Evolutionary conservation across 2,113 vertebrate genomes (phyloP).

Genomic region (Pituophis catenifer): DNA sequence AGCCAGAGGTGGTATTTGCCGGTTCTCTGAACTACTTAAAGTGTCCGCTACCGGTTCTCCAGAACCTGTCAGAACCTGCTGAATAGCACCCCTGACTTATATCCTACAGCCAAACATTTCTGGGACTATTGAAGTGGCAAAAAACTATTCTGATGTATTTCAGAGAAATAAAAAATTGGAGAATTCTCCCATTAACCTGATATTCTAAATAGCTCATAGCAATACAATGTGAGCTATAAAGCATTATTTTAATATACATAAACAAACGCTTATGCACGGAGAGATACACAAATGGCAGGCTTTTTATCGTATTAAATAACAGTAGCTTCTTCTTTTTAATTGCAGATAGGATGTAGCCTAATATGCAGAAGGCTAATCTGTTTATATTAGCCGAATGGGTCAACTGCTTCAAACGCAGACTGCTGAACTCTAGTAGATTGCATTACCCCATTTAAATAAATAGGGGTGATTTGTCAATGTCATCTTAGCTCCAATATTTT

Average conservation of each 20-base stretch:
- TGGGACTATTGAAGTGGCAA: not conserved
- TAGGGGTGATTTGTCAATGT: slow-evolving; percentile 97
- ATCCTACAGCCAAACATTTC: not conserved
- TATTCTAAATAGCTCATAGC: no score
- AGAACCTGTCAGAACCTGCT: no score
- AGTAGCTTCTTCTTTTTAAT: slow-evolving; percentile 64
- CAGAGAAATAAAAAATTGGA: not conserved
- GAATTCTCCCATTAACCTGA: not conserved
- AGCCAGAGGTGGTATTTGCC: no score
- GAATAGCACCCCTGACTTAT: not conserved
- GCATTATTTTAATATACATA: not conserved
- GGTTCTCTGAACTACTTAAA: no score
- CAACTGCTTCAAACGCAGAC: slow-evolving; percentile 84
- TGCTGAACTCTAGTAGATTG: slow-evolving; percentile 85
- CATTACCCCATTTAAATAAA: slow-evolving; percentile 96
- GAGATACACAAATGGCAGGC: not conserved
- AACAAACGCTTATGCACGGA: not conserved
- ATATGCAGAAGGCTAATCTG: slow-evolving; percentile 80
- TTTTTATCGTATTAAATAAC: slow-evolving; percentile 57
- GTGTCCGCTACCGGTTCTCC: no score
- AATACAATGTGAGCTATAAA: not conserved
- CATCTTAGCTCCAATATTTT: slow-evolving; percentile 81
- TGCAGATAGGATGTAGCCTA: slow-evolving; percentile 60
- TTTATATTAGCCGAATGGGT: slow-evolving; percentile 84
- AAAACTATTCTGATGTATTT: not conserved